Evolutionary conservation across 2,113 vertebrate species (phyloP).

Genomic region (Proteles cristata): DNA sequence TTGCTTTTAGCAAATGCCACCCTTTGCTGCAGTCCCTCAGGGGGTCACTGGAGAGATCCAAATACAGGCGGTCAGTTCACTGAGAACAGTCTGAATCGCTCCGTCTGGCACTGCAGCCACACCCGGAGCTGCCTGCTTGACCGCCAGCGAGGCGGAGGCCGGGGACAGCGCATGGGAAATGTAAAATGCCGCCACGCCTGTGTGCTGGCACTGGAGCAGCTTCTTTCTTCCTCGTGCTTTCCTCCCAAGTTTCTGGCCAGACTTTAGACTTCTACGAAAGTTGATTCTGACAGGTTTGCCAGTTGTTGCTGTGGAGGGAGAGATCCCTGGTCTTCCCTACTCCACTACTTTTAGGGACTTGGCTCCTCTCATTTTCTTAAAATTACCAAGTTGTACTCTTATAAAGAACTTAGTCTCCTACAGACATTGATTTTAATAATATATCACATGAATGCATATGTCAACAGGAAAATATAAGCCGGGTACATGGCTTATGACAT

Average conservation of each 20-base stretch:
- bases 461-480: neutral
- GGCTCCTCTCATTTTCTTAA: neutral
- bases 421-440: neutral
- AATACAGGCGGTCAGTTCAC: neutral
- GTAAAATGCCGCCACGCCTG: neutral
- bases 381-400: neutral
- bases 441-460: neutral
- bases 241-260: neutral
- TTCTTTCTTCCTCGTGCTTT: neutral
- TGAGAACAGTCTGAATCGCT: neutral
- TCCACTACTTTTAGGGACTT: neutral
- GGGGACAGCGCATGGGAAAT: too few relatives aligned
- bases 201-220: rapidly evolving
- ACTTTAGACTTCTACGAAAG: neutral
- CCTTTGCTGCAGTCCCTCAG: neutral
- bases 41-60: neutral
- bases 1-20: neutral
- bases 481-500: neutral
- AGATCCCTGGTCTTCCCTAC: neutral
- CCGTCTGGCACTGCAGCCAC: neutral
- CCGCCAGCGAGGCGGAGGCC: neutral
- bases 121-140: neutral
- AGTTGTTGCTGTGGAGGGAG: neutral
- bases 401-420: neutral
- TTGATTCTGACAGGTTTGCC: neutral